A percentile compares a stretch with the other conserved stretches of the same genome.
Conservation (phyloP, 1,140 invertebrate genomes). For the Oscheius sp. region DNA sequence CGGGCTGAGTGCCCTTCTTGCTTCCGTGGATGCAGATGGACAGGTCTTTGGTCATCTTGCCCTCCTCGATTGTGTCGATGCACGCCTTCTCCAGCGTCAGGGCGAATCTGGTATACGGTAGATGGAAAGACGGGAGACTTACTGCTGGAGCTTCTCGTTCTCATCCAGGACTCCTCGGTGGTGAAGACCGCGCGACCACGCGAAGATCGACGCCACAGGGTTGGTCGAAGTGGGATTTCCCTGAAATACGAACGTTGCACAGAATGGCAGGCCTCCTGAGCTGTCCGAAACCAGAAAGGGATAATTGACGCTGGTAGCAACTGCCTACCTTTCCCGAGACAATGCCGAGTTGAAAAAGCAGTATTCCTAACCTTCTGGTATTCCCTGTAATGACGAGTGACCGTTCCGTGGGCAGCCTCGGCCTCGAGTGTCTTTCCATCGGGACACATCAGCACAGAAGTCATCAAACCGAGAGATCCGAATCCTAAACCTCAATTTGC, state of each 20-base stretch:
- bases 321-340: too few species aligned
- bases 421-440: constrained; percentile 95
- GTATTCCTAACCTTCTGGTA: constrained; percentile 69
- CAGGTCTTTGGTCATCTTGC: constrained; percentile 96
- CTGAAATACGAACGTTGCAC: not conserved
- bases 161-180: constrained; percentile 89
- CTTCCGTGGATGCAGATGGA: constrained; percentile 92
- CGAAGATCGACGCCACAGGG: constrained; percentile 85
- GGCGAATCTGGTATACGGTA: constrained; percentile 46
- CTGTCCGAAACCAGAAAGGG: not conserved
- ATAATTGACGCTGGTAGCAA: too few species aligned
- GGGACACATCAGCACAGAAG: constrained; percentile 86
- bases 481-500: constrained; percentile 62
- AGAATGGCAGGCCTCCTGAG: not conserved
- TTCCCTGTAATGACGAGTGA: constrained; percentile 87
- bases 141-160: constrained; percentile 67
- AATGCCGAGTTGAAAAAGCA: not conserved
- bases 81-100: constrained; percentile 83
- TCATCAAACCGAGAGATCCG: constrained; percentile 89
- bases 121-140: constrained; percentile 1
- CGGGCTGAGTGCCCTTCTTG: constrained; percentile 48
- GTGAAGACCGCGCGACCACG: constrained; percentile 86
- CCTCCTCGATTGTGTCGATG: constrained; percentile 87
- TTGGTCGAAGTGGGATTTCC: constrained; percentile 59
- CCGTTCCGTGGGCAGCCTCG: constrained; percentile 95